Conservation (phyloP, 1,140 invertebrate genomes). For the Brachionus manjavacas region DNA sequence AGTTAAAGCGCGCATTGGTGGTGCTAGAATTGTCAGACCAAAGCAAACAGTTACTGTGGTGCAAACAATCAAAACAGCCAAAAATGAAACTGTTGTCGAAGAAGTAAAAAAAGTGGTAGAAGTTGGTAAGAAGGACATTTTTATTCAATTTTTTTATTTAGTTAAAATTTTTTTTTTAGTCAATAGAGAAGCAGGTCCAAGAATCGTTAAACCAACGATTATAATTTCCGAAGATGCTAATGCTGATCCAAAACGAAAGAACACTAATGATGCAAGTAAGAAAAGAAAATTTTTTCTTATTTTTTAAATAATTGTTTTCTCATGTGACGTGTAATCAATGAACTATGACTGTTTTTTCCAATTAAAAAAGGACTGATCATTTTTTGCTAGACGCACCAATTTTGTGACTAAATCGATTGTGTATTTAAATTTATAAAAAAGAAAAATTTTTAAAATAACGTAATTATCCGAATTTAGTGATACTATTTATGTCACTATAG, state of each 20-base stretch:
- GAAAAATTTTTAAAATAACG: too few relatives aligned
- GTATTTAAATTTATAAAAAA: too few relatives aligned
- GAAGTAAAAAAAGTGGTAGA: slow-evolving; percentile 9
- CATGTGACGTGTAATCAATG: not conserved
- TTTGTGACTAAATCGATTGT: too few relatives aligned
- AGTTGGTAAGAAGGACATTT: not conserved
- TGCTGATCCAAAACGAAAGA: not conserved
- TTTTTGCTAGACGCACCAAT: too few relatives aligned
- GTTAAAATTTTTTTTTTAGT: not conserved
- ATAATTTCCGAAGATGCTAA: not conserved
- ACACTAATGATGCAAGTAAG: not conserved
- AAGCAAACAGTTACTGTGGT: not conserved
- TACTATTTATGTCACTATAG: too few relatives aligned
- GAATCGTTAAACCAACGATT: slow-evolving; percentile 5
- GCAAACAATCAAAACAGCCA: not conserved
- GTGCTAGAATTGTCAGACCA: not conserved
- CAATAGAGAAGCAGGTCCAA: not conserved
- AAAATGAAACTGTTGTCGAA: not conserved
- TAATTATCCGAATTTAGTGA: too few relatives aligned
- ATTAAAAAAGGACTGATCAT: too few relatives aligned
- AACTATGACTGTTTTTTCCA: not conserved
- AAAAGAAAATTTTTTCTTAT: not conserved
- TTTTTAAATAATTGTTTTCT: not conserved
- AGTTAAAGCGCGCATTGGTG: not conserved
- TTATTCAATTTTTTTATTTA: not conserved